Evolutionary conservation across 2,888 invertebrate species (phyloP).

Genomic region (Rotaria socialis): DNA sequence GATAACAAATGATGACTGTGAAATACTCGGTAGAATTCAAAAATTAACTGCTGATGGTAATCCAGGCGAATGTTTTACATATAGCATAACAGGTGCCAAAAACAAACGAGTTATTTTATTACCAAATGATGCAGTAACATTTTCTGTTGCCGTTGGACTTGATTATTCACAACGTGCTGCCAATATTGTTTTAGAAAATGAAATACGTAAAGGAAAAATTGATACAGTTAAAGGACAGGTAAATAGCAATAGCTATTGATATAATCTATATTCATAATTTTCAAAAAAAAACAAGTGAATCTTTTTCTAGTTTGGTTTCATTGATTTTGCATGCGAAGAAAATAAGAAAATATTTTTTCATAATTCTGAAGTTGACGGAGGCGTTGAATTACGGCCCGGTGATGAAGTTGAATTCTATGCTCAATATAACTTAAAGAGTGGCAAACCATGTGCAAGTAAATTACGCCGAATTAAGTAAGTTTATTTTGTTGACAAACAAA

Average conservation of each 20-base stretch:
- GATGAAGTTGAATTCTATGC: conserved; percentile 45
- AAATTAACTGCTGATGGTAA: conserved; percentile 23
- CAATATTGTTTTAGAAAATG: conserved; percentile 35
- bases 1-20: background rate
- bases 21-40: conserved; percentile 17
- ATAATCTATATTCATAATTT: background rate
- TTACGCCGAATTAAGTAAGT: conserved; percentile 26
- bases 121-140: conserved; percentile 7
- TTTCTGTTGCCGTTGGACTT: conserved; percentile 14
- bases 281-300: background rate
- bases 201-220: conserved; percentile 44
- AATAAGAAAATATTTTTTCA: conserved; percentile 44
- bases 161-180: conserved; percentile 39
- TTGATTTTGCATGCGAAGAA: conserved; percentile 43
- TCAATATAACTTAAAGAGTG: conserved; percentile 37
- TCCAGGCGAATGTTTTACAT: conserved; percentile 23
- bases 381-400: conserved; percentile 30
- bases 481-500: too few relatives aligned
- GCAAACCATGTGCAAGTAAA: conserved; percentile 43
- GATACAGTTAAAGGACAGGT: conserved; percentile 46
- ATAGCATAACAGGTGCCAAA: conserved; percentile 30
- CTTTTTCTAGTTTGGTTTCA: conserved; percentile 38
- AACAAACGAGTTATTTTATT: background rate
- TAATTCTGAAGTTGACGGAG: conserved; percentile 36
- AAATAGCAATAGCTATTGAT: background rate